Conservation (phyloP, 2,888 invertebrate species). For the Pristionchus arcanus region DNA sequence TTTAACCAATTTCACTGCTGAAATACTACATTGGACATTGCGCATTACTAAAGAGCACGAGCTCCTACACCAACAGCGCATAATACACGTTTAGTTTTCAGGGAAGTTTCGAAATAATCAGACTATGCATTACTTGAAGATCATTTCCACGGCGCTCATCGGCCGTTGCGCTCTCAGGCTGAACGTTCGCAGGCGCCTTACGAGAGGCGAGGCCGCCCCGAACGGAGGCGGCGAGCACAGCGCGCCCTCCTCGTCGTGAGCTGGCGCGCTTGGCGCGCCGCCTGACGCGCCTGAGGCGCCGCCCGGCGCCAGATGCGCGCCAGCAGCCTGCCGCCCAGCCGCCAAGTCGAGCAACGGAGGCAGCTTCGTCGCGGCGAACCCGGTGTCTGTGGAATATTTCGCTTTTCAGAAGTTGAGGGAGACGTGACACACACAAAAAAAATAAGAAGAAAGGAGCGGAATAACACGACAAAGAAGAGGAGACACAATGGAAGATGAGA, state of each 20-base stretch:
- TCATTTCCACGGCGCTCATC: conserved; percentile 38
- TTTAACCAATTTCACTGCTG: too few relatives aligned
- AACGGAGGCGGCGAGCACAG: conserved; percentile 53
- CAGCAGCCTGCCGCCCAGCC: not conserved
- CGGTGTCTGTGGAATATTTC: not conserved
- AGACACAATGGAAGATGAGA: too few relatives aligned
- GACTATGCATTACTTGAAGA: conserved; percentile 49
- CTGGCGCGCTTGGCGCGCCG: conserved; percentile 7
- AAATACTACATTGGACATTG: too few relatives aligned
- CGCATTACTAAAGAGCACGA: too few relatives aligned
- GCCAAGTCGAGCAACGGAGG: not conserved
- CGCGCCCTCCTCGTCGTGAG: conserved; percentile 33
- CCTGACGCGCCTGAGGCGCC: not conserved
- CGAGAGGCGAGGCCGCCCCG: conserved; percentile 50
- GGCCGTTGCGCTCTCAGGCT: conserved; percentile 18
- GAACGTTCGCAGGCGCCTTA: conserved; percentile 42
- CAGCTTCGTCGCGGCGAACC: not conserved
- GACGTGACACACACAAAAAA: not conserved
- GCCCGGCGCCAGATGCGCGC: not conserved
- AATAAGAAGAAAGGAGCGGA: not conserved
- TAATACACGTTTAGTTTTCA: too few relatives aligned
- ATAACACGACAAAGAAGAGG: not conserved
- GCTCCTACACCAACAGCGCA: too few relatives aligned
- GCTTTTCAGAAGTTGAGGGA: not conserved
- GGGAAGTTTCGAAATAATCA: too few relatives aligned